These are phyloP conservation scores for Chrysemys picta DNA, from an alignment of 2,113 vertebrate genomes.

Conservation along the genomic window DNA sequence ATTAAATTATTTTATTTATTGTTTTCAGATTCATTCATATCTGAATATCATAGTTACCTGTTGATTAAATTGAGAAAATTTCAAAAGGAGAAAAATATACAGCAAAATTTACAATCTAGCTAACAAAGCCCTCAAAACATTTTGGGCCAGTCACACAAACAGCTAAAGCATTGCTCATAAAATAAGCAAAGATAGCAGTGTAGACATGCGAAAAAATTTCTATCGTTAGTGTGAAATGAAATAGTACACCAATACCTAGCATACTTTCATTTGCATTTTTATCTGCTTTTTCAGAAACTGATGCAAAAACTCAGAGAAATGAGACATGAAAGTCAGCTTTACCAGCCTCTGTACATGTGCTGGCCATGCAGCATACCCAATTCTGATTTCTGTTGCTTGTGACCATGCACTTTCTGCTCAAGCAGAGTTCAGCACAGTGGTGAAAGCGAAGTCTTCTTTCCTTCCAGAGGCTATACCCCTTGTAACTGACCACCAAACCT, in stretches of 20 bases:
- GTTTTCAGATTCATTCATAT: not conserved
- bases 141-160: not conserved
- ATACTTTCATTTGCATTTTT: not conserved
- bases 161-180: not conserved
- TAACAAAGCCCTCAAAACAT: not conserved
- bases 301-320: not conserved
- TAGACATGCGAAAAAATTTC: not conserved
- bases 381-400: not conserved
- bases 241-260: not conserved
- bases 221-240: not conserved
- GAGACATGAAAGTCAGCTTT: conserved; percentile 27
- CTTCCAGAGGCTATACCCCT: not conserved
- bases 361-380: not conserved
- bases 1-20: not conserved
- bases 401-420: not conserved
- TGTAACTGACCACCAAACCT: not conserved
- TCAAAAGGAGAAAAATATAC: not conserved
- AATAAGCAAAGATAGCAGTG: not conserved
- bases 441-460: not conserved
- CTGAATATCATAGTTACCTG: not conserved
- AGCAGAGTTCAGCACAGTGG: not conserved
- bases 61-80: not conserved
- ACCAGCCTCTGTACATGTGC: not conserved
- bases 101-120: not conserved
- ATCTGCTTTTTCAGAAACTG: not conserved